These are phyloP conservation scores for Coptotermes formosanus DNA, from an alignment of 1,140 invertebrate genomes.

Conservation along the genomic window DNA sequence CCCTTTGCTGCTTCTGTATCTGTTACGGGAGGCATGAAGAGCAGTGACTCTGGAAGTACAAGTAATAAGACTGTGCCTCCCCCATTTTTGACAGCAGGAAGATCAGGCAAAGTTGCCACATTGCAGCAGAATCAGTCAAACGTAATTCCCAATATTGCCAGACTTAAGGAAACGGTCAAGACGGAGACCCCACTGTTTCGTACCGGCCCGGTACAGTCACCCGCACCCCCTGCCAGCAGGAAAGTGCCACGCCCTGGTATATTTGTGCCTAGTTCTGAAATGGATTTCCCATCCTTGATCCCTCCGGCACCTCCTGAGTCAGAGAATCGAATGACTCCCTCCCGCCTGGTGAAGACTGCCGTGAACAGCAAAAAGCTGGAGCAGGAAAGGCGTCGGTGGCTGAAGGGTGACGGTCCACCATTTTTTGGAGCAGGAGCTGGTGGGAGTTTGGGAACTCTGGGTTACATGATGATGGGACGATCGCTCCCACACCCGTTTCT, in stretches of 20 bases:
- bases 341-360: constrained; percentile 62
- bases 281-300: constrained; percentile 12
- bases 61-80: constrained; percentile 11
- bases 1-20: neutral
- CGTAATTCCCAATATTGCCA: neutral
- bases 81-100: neutral
- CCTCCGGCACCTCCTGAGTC: constrained; percentile 23
- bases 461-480: constrained; percentile 19
- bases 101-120: neutral
- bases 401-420: constrained; percentile 25
- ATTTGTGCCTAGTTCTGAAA: constrained; percentile 44
- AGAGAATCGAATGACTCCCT: constrained; percentile 55
- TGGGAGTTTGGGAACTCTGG: constrained; percentile 15
- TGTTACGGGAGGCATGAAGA: neutral
- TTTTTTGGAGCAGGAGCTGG: constrained; percentile 11
- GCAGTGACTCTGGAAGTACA: neutral
- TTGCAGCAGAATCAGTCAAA: neutral
- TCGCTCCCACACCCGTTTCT: constrained; percentile 26
- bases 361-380: constrained; percentile 62
- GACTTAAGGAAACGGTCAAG: neutral
- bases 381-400: constrained; percentile 46
- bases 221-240: constrained; percentile 23
- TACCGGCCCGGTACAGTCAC: constrained; percentile 23
- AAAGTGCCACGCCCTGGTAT: constrained; percentile 44
- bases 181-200: neutral